A percentile compares a stretch with the other conserved stretches of the same genome.
Conservation (phyloP, 2,888 invertebrate genomes). For the Tetranychus piercei region DNA sequence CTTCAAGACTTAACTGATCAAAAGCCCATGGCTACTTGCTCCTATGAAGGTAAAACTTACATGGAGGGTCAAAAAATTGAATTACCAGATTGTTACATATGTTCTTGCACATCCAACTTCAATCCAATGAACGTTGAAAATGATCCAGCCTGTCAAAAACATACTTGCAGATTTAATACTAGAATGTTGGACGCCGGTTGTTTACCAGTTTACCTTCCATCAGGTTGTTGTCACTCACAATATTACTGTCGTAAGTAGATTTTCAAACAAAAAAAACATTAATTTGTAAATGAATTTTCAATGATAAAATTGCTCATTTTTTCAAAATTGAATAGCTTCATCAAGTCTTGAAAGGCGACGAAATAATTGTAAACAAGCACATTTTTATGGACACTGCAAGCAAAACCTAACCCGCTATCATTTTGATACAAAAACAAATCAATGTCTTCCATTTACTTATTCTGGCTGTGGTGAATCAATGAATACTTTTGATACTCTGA, state of each 20-base stretch:
- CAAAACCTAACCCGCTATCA: background rate
- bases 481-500: background rate
- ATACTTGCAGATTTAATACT: background rate
- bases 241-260: background rate
- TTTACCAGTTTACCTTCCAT: background rate
- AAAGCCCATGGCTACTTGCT: background rate
- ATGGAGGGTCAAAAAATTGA: background rate
- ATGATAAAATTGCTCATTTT: background rate
- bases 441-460: conserved; percentile 6
- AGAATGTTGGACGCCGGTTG: background rate
- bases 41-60: background rate
- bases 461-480: conserved; percentile 1
- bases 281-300: background rate
- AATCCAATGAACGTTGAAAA: background rate
- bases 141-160: background rate
- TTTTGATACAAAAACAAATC: background rate
- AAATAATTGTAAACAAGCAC: background rate
- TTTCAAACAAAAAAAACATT: background rate
- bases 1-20: background rate
- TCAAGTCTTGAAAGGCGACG: background rate
- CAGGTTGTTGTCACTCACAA: background rate
- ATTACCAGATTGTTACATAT: background rate
- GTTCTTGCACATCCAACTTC: background rate
- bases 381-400: background rate
- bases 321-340: background rate